A percentile compares a stretch with the other conserved stretches of the same genome.
These are phyloP conservation scores for Drosophila kohkoa DNA, from an alignment of 1,140 invertebrate genomes.

Conservation along the genomic window DNA sequence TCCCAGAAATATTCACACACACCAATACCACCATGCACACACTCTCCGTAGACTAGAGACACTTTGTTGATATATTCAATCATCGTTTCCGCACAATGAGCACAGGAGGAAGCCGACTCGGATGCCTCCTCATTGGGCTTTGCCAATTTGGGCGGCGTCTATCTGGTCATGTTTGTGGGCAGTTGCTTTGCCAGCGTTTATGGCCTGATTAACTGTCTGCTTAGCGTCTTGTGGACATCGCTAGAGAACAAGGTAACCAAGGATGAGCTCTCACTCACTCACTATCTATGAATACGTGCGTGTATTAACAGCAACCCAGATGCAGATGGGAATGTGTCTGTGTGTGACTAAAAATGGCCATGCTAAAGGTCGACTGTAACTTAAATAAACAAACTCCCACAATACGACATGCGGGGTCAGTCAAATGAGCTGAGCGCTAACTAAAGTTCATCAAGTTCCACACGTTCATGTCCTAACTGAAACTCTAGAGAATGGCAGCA, in stretches of 20 bases:
- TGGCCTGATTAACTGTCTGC: slow-evolving; percentile 77
- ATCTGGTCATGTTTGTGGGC: slow-evolving; percentile 93
- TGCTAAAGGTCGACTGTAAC: slow-evolving; percentile 51
- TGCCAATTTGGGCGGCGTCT: slow-evolving; percentile 96
- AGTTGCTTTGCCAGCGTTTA: slow-evolving; percentile 84
- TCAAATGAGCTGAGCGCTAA: slow-evolving; percentile 13
- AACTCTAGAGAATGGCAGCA: background rate
- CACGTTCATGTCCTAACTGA: slow-evolving; percentile 8
- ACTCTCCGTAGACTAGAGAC: slow-evolving; percentile 2
- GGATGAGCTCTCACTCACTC: background rate
- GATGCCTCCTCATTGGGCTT: slow-evolving; percentile 89
- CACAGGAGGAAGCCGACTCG: slow-evolving; percentile 67
- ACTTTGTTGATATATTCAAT: slow-evolving; percentile 28
- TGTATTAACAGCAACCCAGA: background rate
- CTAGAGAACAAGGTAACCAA: slow-evolving; percentile 79
- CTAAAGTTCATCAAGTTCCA: slow-evolving; percentile 13
- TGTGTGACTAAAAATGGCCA: slow-evolving; percentile 66
- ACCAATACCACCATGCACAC: slow-evolving; percentile 11
- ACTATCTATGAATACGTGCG: background rate
- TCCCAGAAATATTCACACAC: slow-evolving; percentile 11
- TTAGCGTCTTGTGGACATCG: slow-evolving; percentile 64
- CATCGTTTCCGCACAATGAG: slow-evolving; percentile 40
- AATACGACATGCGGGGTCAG: background rate
- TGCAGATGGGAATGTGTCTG: background rate
- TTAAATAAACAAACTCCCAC: slow-evolving; percentile 44